Evolutionary conservation across 2,113 vertebrate genomes (phyloP), one percentile per base, ranked within the genome.

Genomic region (Sitta europaea): DNA sequence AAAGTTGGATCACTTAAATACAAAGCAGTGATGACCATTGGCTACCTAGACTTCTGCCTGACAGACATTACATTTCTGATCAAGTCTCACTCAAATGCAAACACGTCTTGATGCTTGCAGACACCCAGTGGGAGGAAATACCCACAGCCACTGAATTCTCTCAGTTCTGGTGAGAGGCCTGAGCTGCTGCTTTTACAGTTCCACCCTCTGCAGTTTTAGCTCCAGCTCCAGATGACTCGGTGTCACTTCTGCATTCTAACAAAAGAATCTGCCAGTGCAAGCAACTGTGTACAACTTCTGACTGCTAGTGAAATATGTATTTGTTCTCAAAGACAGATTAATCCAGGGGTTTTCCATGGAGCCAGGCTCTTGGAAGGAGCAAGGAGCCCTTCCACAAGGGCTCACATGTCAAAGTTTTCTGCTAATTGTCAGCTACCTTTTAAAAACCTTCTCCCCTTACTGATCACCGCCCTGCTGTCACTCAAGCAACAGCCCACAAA

Each of bases 231-330:
- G 55, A 62, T 83, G 63, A 80, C 31, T 80, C 2, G 0, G 8
- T 19, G 50, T 62, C 77, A 92, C 92, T 96, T 96, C 92, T 94
- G 88, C 86, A 93, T 96, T 95, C 68, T 93, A 91, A 93, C 67
- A 86, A 76, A 93, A 93, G 59, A 80, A 94, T 67, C 67, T 91
- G 91, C 88, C 72, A 67, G 38, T 33, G 42, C 82, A 94, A 95
- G 86, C 92, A 94, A 66, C 58, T 65, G 42, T 4, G 10, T 42
- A 54, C 58, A 90, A 35, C 43, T 66, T 38, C 48, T 2, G 0
- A 38, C 14, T 17, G 22, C 63, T 19, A 28, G 45, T 5, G 6
- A 86, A 86, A 82, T 14, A 29, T 0, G 0, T 23, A 14, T 42
- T 88, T 70, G 11, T 79, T 70, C 31, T 43, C 55, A 43, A 59